Evolutionary conservation across 2,113 vertebrate genomes (phyloP).

Genomic region (Syngnathus scovelli): DNA sequence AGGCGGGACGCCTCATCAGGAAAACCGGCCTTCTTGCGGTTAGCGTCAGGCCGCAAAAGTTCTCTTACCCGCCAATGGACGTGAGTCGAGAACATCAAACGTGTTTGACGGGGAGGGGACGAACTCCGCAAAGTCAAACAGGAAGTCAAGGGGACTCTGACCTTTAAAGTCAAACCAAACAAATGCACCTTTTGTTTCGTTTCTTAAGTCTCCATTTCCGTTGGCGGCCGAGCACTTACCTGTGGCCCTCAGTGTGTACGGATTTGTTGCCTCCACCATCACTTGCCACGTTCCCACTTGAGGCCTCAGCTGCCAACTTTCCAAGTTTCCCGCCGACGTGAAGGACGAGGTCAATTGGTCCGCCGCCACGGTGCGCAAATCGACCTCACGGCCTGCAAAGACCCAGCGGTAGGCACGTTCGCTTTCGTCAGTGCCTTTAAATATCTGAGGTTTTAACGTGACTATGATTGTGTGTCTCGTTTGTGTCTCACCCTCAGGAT

Average conservation of each 20-base stretch:
- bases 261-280: slow-evolving; percentile 31
- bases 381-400: background rate
- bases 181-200: background rate
- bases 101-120: slow-evolving; percentile 13
- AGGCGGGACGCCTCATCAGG: background rate
- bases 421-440: too few relatives aligned
- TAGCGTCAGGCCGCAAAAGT: background rate
- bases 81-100: slow-evolving; percentile 38
- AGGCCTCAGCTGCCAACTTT: slow-evolving; percentile 31
- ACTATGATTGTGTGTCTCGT: background rate
- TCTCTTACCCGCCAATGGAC: slow-evolving; percentile 46
- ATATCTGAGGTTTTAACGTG: too few relatives aligned
- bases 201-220: background rate
- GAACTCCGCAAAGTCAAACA: slow-evolving; percentile 52
- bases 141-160: slow-evolving; percentile 53
- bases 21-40: background rate
- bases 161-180: slow-evolving; percentile 31
- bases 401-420: too few relatives aligned
- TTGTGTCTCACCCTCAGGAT: slow-evolving; percentile 46
- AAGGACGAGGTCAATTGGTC: slow-evolving; percentile 4
- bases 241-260: slow-evolving; percentile 54
- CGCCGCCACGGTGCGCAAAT: too few relatives aligned
- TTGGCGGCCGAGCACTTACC: slow-evolving; percentile 34
- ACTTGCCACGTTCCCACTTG: slow-evolving; percentile 51
- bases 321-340: slow-evolving; percentile 45